Evolutionary conservation across 2,888 invertebrate genomes (phyloP).

Genomic region (Athalia cordata): DNA sequence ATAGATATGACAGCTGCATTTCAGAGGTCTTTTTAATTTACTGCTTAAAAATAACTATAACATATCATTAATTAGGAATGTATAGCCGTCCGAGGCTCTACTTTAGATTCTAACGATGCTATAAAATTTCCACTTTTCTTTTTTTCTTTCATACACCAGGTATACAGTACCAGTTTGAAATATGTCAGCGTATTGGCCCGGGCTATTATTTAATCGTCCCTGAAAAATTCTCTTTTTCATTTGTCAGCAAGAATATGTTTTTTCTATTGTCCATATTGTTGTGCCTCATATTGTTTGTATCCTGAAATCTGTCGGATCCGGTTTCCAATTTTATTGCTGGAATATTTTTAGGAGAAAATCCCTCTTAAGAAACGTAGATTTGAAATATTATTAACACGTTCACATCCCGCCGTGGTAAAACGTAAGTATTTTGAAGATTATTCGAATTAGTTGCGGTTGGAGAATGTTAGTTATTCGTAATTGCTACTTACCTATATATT

Average conservation of each 20-base stretch:
- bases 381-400: neutral
- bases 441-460: too few species aligned
- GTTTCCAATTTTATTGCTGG: slow-evolving; percentile 10
- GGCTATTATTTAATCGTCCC: slow-evolving; percentile 16
- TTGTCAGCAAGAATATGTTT: slow-evolving; percentile 27
- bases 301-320: slow-evolving; percentile 28
- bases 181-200: slow-evolving; percentile 10
- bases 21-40: neutral
- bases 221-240: slow-evolving; percentile 13
- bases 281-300: slow-evolving; percentile 10
- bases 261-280: slow-evolving; percentile 6
- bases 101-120: neutral
- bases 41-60: slow-evolving; percentile 6
- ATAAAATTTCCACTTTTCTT: neutral
- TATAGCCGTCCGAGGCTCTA: too few species aligned
- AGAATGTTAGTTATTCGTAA: too few species aligned
- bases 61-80: too few species aligned
- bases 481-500: too few species aligned
- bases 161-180: neutral
- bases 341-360: neutral
- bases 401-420: neutral
- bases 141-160: slow-evolving; percentile 4
- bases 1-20: slow-evolving; percentile 46
- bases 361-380: neutral
- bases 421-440: too few species aligned